Conservation (phyloP, 2,888 invertebrate species). For the Drosophila antonietae region DNA sequence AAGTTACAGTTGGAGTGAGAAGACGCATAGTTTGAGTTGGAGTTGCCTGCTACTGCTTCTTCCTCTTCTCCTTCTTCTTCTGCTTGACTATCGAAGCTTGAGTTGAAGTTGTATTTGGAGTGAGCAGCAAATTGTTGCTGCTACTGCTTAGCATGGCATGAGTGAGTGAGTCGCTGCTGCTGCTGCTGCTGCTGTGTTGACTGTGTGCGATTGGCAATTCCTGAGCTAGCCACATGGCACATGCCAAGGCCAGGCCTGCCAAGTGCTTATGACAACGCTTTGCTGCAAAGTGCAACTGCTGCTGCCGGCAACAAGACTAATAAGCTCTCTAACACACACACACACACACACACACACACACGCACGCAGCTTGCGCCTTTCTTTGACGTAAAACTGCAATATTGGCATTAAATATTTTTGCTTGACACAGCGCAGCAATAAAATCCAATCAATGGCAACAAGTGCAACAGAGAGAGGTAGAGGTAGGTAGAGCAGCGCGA, state of each 20-base stretch:
- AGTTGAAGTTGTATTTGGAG: not conserved
- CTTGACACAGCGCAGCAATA: slow-evolving; percentile 39
- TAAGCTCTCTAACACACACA: slow-evolving; percentile 19
- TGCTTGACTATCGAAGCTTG: not conserved
- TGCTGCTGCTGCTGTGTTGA: not conserved
- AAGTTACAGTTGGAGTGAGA: slow-evolving; percentile 2
- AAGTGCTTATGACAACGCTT: slow-evolving; percentile 41
- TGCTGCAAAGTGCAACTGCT: slow-evolving; percentile 23
- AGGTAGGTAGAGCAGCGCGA: too few relatives aligned
- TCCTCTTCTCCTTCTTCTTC: not conserved
- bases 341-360: slow-evolving; percentile 13
- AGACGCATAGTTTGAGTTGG: not conserved
- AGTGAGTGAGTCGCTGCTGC: not conserved
- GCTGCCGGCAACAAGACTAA: slow-evolving; percentile 31
- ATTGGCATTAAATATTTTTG: slow-evolving; percentile 48
- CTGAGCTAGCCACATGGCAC: slow-evolving; percentile 8
- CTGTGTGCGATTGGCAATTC: slow-evolving; percentile 43
- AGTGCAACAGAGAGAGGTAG: slow-evolving; percentile 10
- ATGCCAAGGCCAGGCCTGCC: slow-evolving; percentile 13
- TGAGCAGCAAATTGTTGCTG: slow-evolving; percentile 1
- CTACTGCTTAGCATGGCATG: not conserved
- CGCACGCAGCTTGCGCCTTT: slow-evolving; percentile 1
- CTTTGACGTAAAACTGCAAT: slow-evolving; percentile 23
- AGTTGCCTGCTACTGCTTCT: not conserved
- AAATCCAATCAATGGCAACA: slow-evolving; percentile 62